Conservation (phyloP, 2,888 invertebrate genomes). For the Cosmopolites sordidus region DNA sequence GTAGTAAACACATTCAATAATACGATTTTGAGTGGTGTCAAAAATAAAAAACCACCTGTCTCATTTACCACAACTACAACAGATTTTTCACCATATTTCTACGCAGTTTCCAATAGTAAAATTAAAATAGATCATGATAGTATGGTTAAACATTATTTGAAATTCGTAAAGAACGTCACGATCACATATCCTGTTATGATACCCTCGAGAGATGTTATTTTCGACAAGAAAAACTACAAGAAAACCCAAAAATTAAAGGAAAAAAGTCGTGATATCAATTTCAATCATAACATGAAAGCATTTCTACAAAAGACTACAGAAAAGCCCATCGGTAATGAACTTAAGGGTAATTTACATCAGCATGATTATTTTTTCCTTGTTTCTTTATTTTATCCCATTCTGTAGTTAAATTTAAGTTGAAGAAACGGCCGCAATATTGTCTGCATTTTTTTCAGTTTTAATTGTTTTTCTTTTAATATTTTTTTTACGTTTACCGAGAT, state of each 20-base stretch:
- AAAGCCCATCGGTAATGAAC: conserved; percentile 29
- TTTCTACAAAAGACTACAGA: conserved; percentile 40
- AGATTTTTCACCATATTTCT: conserved; percentile 41
- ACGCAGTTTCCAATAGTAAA: conserved; percentile 43
- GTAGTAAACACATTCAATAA: conserved; percentile 25
- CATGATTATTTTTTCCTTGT: too few species aligned
- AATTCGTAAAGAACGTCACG: conserved; percentile 46
- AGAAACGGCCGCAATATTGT: too few species aligned
- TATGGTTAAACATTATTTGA: conserved; percentile 32
- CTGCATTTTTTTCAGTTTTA: neutral
- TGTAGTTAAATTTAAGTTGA: neutral
- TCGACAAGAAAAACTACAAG: conserved; percentile 41
- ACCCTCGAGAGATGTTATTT: conserved; percentile 46
- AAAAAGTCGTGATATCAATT: conserved; percentile 48
- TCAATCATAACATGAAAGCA: conserved; percentile 45
- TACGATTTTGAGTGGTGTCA: conserved; percentile 30
- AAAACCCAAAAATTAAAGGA: conserved; percentile 48
- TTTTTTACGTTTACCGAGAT: too few species aligned
- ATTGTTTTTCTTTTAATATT: neutral
- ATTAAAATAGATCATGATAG: conserved; percentile 38
- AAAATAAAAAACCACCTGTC: conserved; percentile 30
- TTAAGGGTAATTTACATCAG: conserved; percentile 29
- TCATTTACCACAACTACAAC: conserved; percentile 30
- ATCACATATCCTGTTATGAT: conserved; percentile 67
- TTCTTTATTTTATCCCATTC: neutral